These are phyloP conservation scores for Uloborus diversus DNA, from an alignment of 1,140 invertebrate genomes.

Conservation along the genomic window DNA sequence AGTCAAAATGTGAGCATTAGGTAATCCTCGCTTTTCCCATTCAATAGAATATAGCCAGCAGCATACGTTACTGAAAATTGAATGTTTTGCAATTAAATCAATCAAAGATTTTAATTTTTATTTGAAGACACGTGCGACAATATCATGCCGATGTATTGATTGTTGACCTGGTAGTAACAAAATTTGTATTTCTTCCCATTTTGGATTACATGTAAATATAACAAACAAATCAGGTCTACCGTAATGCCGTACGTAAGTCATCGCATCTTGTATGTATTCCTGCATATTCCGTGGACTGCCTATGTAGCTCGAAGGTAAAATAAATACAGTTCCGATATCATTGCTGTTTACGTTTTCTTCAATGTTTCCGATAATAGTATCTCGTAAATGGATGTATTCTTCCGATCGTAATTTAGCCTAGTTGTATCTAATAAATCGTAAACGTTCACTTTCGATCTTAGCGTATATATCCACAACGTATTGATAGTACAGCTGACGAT, in stretches of 20 bases:
- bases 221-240: constrained; percentile 66
- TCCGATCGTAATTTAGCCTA: constrained; percentile 58
- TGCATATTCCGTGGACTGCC: constrained; percentile 35
- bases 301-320: neutral
- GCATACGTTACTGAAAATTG: constrained; percentile 42
- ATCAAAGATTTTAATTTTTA: constrained; percentile 63
- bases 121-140: constrained; percentile 65
- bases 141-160: constrained; percentile 63
- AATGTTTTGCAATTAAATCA: constrained; percentile 60
- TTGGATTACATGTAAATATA: constrained; percentile 67
- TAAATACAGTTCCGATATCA: no score
- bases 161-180: constrained; percentile 60
- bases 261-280: constrained; percentile 60
- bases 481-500: constrained; percentile 5
- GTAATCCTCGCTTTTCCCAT: constrained; percentile 67
- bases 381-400: constrained; percentile 58
- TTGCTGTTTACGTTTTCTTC: no score
- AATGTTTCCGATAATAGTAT: no score
- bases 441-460: constrained; percentile 60
- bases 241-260: constrained; percentile 62
- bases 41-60: constrained; percentile 63
- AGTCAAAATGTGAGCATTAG: constrained; percentile 65
- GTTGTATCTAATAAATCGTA: constrained; percentile 60
- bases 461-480: constrained; percentile 29
- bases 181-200: constrained; percentile 67